Percentiles rank a stretch among this genome's conserved stretches.
These are phyloP conservation scores for Tragelaphus buxtoni DNA, from an alignment of 2,113 vertebrate species.

Conservation along the genomic window DNA sequence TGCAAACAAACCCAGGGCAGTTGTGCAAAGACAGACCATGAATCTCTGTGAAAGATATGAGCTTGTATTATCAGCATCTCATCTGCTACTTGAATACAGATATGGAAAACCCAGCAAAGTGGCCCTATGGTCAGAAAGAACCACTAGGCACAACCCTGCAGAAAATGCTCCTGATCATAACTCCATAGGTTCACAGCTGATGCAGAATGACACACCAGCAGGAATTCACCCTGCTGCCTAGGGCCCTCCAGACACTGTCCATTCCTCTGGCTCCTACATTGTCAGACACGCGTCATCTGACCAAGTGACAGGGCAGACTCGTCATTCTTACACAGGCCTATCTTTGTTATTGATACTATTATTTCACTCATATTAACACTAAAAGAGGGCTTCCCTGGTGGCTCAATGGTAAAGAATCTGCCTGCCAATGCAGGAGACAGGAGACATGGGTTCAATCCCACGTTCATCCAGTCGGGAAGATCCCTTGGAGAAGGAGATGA, in stretches of 20 bases:
- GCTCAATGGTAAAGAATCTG: neutral
- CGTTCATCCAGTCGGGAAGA: neutral
- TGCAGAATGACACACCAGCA: no score
- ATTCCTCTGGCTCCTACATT: accelerated
- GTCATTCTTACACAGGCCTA: neutral
- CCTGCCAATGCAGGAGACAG: neutral
- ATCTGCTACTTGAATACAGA: neutral
- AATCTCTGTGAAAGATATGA: neutral
- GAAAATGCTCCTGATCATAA: accelerated
- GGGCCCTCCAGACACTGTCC: neutral
- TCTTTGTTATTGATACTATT: neutral
- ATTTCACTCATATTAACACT: neutral
- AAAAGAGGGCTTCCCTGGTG: neutral
- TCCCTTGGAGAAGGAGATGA: neutral
- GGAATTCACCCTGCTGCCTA: accelerated
- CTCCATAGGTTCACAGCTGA: accelerated
- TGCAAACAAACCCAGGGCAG: no score
- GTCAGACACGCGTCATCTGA: accelerated
- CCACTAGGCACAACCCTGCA: accelerated
- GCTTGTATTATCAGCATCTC: accelerated
- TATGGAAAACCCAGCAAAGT: accelerated
- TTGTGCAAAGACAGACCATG: accelerated
- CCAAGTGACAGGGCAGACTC: neutral
- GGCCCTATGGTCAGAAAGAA: neutral
- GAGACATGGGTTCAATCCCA: neutral